These are phyloP conservation scores for Callospermophilus lateralis DNA, from an alignment of 2,113 vertebrate species.

Conservation along the genomic window DNA sequence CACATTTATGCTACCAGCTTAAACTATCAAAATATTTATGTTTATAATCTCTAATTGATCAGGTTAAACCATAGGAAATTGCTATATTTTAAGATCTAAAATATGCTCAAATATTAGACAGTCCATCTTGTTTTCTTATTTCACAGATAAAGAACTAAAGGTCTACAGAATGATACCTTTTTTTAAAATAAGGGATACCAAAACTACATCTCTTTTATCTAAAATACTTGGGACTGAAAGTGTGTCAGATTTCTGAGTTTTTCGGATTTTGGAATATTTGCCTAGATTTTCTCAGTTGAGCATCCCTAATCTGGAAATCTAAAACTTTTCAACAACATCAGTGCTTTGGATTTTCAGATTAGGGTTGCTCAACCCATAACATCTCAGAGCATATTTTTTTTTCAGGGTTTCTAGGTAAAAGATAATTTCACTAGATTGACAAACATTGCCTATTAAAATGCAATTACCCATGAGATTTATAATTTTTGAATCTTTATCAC, in stretches of 20 bases:
- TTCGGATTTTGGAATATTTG: background rate
- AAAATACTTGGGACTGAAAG: background rate
- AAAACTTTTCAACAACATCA: background rate
- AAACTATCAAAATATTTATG: background rate
- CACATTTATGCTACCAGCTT: background rate
- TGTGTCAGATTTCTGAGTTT: background rate
- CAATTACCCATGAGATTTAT: background rate
- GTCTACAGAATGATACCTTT: constrained; percentile 13
- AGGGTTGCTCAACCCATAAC: background rate
- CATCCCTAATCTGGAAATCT: background rate
- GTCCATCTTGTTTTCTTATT: background rate
- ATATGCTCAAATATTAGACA: constrained; percentile 3
- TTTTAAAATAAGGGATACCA: constrained; percentile 21
- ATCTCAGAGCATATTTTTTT: background rate
- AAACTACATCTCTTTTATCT: background rate
- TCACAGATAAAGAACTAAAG: constrained; percentile 11
- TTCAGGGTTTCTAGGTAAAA: constrained; percentile 5
- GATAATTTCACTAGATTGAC: constrained; percentile 6
- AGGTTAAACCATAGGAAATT: background rate
- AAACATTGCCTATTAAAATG: constrained; percentile 36
- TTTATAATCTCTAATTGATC: background rate
- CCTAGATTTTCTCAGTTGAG: background rate
- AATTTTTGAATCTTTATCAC: constrained; percentile 36
- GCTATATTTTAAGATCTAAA: background rate
- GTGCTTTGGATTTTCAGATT: background rate